Conservation (phyloP, 2,113 vertebrate genomes). For the Rhabdornis inornatus region DNA sequence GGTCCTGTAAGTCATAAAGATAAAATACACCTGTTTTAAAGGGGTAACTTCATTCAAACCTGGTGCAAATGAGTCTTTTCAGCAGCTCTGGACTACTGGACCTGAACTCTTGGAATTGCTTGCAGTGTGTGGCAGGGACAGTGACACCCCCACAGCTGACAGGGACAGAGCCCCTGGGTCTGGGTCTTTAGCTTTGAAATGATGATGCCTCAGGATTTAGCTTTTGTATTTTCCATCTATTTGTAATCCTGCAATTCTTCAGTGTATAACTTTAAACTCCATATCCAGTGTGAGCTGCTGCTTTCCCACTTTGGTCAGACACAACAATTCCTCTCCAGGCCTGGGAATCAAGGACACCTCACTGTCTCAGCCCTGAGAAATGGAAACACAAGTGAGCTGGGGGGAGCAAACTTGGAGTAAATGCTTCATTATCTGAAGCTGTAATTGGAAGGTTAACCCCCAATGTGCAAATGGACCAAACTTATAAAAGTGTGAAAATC, state of each 20-base stretch:
- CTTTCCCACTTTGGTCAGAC: not conserved
- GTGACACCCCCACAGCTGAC: rapidly evolving
- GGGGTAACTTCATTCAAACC: not conserved
- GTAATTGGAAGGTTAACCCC: not conserved
- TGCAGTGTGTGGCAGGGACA: not conserved
- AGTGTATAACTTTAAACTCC: not conserved
- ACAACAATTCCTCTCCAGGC: not conserved
- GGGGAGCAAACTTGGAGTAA: not conserved
- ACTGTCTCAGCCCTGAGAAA: not conserved
- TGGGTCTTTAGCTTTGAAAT: not conserved
- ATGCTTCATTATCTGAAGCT: not conserved
- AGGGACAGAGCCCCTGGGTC: not conserved
- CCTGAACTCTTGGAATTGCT: rapidly evolving
- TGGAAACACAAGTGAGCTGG: not conserved
- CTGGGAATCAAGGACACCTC: not conserved
- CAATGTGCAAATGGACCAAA: not conserved
- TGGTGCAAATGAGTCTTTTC: not conserved
- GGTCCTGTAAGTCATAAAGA: not conserved
- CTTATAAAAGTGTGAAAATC: not conserved
- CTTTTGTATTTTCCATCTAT: not conserved
- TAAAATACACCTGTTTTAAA: not conserved
- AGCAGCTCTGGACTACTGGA: not conserved
- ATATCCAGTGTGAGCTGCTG: not conserved
- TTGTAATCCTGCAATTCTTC: not conserved
- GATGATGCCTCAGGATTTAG: not conserved